Percentiles rank a stretch among this genome's conserved stretches.
phyloP scores from a whole-genome alignment of 1,140 invertebrate species.

The Glossosoma conforme region DNA sequence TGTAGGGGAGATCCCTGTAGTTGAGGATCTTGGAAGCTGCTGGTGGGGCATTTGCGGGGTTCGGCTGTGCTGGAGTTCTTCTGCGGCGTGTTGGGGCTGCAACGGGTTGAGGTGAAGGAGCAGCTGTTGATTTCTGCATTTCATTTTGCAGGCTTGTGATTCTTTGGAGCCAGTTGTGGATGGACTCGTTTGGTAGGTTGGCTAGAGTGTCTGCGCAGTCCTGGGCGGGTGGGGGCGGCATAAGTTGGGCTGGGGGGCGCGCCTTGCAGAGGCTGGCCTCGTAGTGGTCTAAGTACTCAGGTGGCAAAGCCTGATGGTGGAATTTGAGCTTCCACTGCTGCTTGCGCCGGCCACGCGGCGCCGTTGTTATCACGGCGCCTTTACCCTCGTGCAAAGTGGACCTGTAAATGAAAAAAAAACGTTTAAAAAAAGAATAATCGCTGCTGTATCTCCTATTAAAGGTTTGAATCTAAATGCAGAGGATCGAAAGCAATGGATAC shows the following conservation, averaged over 20 bases:
- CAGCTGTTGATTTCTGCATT: conserved; percentile 34
- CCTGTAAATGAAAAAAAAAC: conserved; percentile 16
- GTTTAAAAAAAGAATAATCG: background rate
- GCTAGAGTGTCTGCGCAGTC: conserved; percentile 40
- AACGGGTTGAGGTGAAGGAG: conserved; percentile 34
- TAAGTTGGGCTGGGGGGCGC: conserved; percentile 31
- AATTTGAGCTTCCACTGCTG: conserved; percentile 74
- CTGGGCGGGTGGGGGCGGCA: conserved; percentile 26
- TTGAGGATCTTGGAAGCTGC: conserved; percentile 56
- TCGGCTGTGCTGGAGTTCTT: conserved; percentile 26
- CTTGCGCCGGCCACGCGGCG: conserved; percentile 54
- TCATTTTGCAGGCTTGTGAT: conserved; percentile 64
- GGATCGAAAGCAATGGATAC: no score
- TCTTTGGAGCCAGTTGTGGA: conserved; percentile 67
- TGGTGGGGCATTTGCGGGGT: conserved; percentile 37
- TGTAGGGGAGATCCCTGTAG: conserved; percentile 80
- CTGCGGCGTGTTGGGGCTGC: conserved; percentile 25
- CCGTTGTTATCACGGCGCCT: conserved; percentile 20
- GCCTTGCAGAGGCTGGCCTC: conserved; percentile 61
- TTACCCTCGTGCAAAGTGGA: conserved; percentile 28
- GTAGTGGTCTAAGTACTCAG: conserved; percentile 74
- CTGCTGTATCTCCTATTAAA: background rate
- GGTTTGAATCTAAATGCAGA: background rate
- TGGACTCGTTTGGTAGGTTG: conserved; percentile 53
- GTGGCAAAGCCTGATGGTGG: conserved; percentile 73